phyloP scores from a whole-genome alignment of 2,113 vertebrate genomes.

The Gobius niger region DNA sequence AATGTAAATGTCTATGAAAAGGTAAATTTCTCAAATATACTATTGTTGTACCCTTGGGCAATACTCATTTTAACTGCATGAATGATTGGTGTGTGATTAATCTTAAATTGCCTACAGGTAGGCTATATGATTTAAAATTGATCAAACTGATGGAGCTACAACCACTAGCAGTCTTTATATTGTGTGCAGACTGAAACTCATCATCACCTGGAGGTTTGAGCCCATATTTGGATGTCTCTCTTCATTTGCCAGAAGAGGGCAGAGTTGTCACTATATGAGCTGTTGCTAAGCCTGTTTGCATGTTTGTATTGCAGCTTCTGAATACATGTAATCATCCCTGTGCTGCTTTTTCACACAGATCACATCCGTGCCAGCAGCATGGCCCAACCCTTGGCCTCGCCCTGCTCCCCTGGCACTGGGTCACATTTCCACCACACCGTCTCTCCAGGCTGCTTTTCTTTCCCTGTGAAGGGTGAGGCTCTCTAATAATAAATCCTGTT shows the following conservation, averaged over 20 bases:
- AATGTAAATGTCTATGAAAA: too few species aligned
- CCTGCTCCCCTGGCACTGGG: conserved; percentile 16
- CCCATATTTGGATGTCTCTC: not conserved
- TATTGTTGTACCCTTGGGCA: too few species aligned
- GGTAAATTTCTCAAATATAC: too few species aligned
- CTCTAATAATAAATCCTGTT: not conserved
- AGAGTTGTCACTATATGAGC: conserved; percentile 7
- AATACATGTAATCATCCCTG: not conserved
- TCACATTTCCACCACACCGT: conserved; percentile 15
- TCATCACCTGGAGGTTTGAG: too few species aligned
- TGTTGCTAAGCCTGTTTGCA: not conserved
- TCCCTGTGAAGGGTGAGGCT: conserved; percentile 37
- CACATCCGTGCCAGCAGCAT: not conserved
- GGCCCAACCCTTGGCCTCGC: conserved; percentile 13
- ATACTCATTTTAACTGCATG: too few species aligned
- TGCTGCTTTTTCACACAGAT: conserved; percentile 19
- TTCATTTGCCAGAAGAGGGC: conserved; percentile 31
- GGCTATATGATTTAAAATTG: too few species aligned
- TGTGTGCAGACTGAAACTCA: too few species aligned
- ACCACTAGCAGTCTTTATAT: too few species aligned
- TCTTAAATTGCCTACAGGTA: too few species aligned
- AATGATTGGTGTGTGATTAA: too few species aligned
- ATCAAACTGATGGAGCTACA: too few species aligned
- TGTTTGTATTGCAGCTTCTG: not conserved
- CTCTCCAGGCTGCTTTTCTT: conserved; percentile 28